Evolutionary conservation across 1,140 invertebrate species (phyloP), one percentile per base, ranked within the genome.

Genomic region (Drosophila lini): DNA sequence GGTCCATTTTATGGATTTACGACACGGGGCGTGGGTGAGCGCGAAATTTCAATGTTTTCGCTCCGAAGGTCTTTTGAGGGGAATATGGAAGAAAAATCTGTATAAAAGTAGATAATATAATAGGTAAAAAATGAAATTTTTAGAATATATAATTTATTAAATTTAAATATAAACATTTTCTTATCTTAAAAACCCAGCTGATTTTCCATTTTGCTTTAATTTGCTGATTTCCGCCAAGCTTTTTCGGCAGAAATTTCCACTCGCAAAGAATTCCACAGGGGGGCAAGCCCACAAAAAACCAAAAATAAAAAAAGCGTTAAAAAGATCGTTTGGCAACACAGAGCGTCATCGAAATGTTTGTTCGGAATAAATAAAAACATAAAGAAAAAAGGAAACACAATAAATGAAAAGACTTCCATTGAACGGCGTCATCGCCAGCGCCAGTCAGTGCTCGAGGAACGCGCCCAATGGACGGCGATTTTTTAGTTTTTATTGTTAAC

Each of bases 261-360:
- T 88, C 48, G 44, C 50, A 65, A 74, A 50, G 50, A 59, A 69
- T 81, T 65, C 31, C 55, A 38, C 3, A n/a, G 2, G 25, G 25
- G 48, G 82, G 32, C 80, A 88, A 86, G 76, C 83, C 82, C 83
- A 74, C 36, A 74, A 79, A 78, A 48, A 48, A 48, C 45, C 45
- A 28, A 48, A 45, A 22, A 9, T 60, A 65, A 47, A 47, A 50
- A 47, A 48, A 40, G 65, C 65, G 65, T 69, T 69, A 67, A 74
- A 73, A 42, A 62, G 56, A 55, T 73, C 55, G 70, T 73, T 74
- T 53, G 61, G 47, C 62, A 71, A 86, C 70, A 71, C 56, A 88
- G 67, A 79, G 48, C 63, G 70, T 82, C 79, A 88, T 82, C 84
- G 81, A 86, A 86, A 76, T 82, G 81, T 85, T 85, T 85, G 71